Conservation (phyloP, 1,140 invertebrate species). For the Cotesia vestalis region DNA sequence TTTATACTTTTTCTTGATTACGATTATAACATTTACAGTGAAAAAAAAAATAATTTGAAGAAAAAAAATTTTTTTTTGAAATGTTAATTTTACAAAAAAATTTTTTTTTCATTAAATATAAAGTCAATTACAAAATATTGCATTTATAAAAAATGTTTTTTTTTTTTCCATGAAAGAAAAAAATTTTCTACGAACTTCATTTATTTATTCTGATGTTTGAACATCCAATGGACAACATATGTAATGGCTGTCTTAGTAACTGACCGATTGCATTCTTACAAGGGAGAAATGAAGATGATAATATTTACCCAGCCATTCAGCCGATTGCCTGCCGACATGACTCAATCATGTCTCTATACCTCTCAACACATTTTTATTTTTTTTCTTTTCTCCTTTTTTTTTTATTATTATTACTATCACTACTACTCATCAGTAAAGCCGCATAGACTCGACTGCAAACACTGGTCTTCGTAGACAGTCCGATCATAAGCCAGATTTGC, state of each 20-base stretch:
- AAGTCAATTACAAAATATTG: too few species aligned
- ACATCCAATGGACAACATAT: slow-evolving; percentile 46
- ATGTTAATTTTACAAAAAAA: too few species aligned
- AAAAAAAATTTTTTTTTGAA: too few species aligned
- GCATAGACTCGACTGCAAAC: neutral
- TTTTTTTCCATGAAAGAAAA: neutral
- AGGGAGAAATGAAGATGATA: slow-evolving; percentile 15
- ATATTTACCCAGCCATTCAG: slow-evolving; percentile 45
- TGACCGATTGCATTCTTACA: slow-evolving; percentile 41
- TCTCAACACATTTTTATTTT: slow-evolving; percentile 22
- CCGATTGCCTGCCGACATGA: slow-evolving; percentile 39
- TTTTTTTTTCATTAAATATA: too few species aligned
- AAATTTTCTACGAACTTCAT: neutral
- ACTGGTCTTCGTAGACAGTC: slow-evolving; percentile 4
- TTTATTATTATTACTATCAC: neutral
- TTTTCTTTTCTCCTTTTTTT: slow-evolving; percentile 10
- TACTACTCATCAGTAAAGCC: too few species aligned
- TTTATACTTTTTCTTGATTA: too few species aligned
- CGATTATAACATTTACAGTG: too few species aligned
- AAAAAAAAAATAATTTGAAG: too few species aligned
- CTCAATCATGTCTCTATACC: slow-evolving; percentile 42
- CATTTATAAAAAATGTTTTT: neutral
- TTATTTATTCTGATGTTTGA: slow-evolving; percentile 42
- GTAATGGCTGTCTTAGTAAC: slow-evolving; percentile 42
- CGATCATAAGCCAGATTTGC: too few species aligned